Base-by-base conservation (phyloP, 1,140 invertebrate genomes). In the Heliconius congener region DNA sequence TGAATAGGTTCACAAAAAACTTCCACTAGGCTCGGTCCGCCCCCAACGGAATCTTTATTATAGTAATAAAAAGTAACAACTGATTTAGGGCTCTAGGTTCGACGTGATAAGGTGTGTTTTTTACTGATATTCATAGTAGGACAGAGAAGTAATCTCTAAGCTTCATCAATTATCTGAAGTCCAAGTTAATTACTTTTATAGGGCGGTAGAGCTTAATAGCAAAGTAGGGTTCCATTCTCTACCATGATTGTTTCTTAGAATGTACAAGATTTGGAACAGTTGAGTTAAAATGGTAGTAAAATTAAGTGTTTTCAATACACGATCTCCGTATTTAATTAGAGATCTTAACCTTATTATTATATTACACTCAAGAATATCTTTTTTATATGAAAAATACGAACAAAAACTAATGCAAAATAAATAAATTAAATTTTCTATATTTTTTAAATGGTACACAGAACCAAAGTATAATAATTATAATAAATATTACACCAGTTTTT, bases 111-210 rank as follows among this genome's bases (percentile, higher is more conserved):
- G 74, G 87, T 86, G 66, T n/a, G 39, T 50, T 83, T 85, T 85
- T 16, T 37, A n/a, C 73, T 81, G 71, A 6, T 0, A 8, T 11
- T 27, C 70, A 39, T 85, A 80, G 76, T 81, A 87, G 86, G 87
- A 84, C 78, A 82, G 86, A 88, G 86, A 87, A 89, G 90, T 92
- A 92, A 94, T 94, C 90, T 93, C 74, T 90, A 86, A 88, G 90
- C 89, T 93, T 91, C 92, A 94, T 94, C 92, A 94, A 94, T 94
- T 94, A 94, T 93, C 89, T 93, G 88, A 83, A 93, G 88, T 89
- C 86, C 80, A 86, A 93, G 88, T 93, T 94, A 94, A 94, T 94
- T 93, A 93, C 90, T 93, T 94, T 93, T 94, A 94, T 94, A 92
- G 91, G 91, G 86, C 88, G 88, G 86, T 80, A 79, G 77, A 82